Evolutionary conservation across 2,888 invertebrate genomes (phyloP).

Genomic region (Lysandra bellargus): DNA sequence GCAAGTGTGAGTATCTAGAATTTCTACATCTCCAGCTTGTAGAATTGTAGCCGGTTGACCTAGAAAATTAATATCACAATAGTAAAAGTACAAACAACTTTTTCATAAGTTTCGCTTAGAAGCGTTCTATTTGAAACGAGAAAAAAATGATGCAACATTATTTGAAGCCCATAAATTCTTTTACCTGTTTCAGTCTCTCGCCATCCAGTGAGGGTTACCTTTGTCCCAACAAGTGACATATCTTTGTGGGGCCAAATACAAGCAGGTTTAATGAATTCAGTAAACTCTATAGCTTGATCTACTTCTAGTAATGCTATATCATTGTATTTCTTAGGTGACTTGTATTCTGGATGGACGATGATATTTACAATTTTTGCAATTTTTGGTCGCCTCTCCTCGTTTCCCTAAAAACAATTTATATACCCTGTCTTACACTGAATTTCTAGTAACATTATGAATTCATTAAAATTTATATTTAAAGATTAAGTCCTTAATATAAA

Average conservation of each 20-base stretch:
- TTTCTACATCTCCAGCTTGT: conserved; percentile 44
- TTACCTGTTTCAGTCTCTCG: conserved; percentile 55
- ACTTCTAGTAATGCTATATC: conserved; percentile 63
- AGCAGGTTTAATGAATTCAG: conserved; percentile 54
- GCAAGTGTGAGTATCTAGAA: conserved; percentile 42
- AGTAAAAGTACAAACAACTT: no score
- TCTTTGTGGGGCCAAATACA: conserved; percentile 54
- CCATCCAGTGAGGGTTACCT: conserved; percentile 59
- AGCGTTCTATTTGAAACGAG: background rate
- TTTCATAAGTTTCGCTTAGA: no score
- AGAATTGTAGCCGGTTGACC: conserved; percentile 40
- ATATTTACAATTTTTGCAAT: conserved; percentile 52
- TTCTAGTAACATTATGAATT: background rate
- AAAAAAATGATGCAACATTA: background rate
- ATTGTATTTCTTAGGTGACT: conserved; percentile 55
- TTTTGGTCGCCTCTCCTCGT: conserved; percentile 36
- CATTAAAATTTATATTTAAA: background rate
- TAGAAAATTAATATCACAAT: background rate
- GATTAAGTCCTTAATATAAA: background rate
- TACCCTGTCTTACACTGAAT: background rate
- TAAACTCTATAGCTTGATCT: conserved; percentile 47
- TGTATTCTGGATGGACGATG: conserved; percentile 53
- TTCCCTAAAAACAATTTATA: conserved; percentile 36
- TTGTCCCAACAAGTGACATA: conserved; percentile 43
- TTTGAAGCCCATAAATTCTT: background rate